phyloP scores from a whole-genome alignment of 2,797 vertebrate genomes.

The Thaleichthys pacificus region DNA sequence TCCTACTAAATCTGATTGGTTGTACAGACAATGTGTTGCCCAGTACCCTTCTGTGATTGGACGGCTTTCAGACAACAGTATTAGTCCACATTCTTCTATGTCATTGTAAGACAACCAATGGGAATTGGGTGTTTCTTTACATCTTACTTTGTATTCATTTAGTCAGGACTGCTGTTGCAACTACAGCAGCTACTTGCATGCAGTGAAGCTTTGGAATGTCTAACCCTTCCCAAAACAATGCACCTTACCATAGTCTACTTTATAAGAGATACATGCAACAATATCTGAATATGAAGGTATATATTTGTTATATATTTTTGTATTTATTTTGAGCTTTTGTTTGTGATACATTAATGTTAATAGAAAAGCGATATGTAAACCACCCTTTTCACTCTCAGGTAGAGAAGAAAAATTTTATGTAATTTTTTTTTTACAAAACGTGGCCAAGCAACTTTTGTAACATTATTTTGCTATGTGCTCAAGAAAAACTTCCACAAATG shows the following conservation, averaged over 20 bases:
- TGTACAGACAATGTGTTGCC: not conserved
- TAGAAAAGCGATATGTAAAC: not conserved
- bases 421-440: not conserved
- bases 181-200: not conserved
- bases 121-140: not conserved
- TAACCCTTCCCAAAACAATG: not conserved
- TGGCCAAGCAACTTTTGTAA: not conserved
- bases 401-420: constrained; percentile 3
- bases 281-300: not conserved
- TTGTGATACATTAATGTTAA: constrained; percentile 1
- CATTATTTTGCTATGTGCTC: not conserved
- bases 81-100: too few species aligned
- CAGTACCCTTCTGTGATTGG: not conserved
- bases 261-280: too few species aligned
- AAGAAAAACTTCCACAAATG: too few species aligned
- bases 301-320: constrained; percentile 6
- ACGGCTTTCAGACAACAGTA: too few species aligned
- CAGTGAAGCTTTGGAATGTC: not conserved
- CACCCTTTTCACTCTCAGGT: constrained; percentile 9
- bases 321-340: not conserved
- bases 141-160: not conserved
- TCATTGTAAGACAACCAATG: too few species aligned
- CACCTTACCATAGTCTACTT: not conserved
- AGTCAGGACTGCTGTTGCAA: not conserved
- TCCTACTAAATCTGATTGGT: too few species aligned